Evolutionary conservation across 2,113 vertebrate species (phyloP), one percentile per base, ranked within the genome.

Genomic region (Etheostoma cragini): DNA sequence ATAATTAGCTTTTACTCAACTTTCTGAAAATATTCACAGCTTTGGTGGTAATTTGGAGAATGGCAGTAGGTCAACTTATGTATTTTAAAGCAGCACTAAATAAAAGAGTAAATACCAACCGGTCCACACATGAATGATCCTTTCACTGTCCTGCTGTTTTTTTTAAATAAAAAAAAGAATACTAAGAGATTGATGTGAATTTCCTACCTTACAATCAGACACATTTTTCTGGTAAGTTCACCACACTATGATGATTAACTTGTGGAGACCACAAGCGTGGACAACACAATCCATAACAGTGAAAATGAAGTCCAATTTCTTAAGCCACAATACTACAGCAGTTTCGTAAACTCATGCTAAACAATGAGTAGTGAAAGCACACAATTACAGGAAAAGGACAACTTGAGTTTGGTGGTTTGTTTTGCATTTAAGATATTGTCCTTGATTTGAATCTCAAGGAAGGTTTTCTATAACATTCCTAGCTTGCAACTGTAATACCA

Each of bases 281-380:
- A 52, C 45, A 58, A 46, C 47, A n/a, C 57, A 63, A 87, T 80
- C 72, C 52, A 72, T 76, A 35, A 67, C 3, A 38, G 13, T 46
- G 42, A 58, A 68, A 67, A 49, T 33, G 10, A 17, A 52, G 35
- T 62, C 38, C 17, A 57, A 6, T 33, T 33, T 54, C 42, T 46
- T 24, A 19, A 65, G 16, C 49, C 33, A 53, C 49, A 45, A 60
- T 17, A 6, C 30, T 54, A 11, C 47, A 72, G 47, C 49, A 42
- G 2, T 26, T 78, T 72, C 60, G n/a, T 67, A 46, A 65, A 62
- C 8, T n/a, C 19, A 16, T 3, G 21, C 38, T 65, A 46, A 46
- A 60, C 35, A 0, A 12, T 22, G 19, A 14, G 19, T 16, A 26
- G 24, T 53, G 12, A 72, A 76, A 47, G 61, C 22, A 64, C 56